Base-by-base conservation (phyloP, 2,797 vertebrate genomes). In the Psittacula derbiana region DNA sequence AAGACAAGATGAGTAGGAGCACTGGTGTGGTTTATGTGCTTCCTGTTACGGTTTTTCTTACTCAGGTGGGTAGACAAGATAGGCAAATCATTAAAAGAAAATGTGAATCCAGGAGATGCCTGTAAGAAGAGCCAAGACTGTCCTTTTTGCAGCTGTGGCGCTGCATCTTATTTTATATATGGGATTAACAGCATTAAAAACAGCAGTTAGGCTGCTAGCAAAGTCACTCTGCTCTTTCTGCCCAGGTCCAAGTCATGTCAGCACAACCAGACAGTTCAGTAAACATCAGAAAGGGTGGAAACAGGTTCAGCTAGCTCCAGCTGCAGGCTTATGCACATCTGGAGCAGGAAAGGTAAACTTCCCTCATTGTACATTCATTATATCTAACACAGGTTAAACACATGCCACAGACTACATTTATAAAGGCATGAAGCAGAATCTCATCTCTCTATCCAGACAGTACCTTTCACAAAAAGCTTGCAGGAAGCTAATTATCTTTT, bases 401-500 rank as follows among this genome's bases (percentile, higher is more conserved):
- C 4, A 47, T 0, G 0, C 38, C 64, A 41, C 44, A 87, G 64
- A 60, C 24, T 41, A 50, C 36, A 5, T 69, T 83, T 71, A 64
- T 50, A 83, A 79, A 88, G n/a, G 27, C 30, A 49, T 40, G 21
- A 84, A 72, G 16, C 6, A 80, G 24, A 70, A 82, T 69, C n/a
- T 57, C 46, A 14, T 60, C 40, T 49, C 67, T 49, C 70, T 31
- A 78, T 24, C 28, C 66, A 75, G 57, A 69, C 38, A 86, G 57
- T 4, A 78, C 49, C 25, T 69, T 90, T 16, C 61, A 90, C 17
- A 80, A 73, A 96, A 91, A 78, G 57, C 57, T 80, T 65, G n/a
- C 53, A 93, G 41, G 65, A 40, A 95, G 50, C 24, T 93, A 74
- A 95, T 88, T 82, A 76, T 60, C 79, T 92, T 88, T 83, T 74